A percentile compares a stretch with the other conserved stretches of the same genome.
Evolutionary conservation across 2,797 vertebrate genomes (phyloP).

Genomic region (Gadopsis bispinosus): DNA sequence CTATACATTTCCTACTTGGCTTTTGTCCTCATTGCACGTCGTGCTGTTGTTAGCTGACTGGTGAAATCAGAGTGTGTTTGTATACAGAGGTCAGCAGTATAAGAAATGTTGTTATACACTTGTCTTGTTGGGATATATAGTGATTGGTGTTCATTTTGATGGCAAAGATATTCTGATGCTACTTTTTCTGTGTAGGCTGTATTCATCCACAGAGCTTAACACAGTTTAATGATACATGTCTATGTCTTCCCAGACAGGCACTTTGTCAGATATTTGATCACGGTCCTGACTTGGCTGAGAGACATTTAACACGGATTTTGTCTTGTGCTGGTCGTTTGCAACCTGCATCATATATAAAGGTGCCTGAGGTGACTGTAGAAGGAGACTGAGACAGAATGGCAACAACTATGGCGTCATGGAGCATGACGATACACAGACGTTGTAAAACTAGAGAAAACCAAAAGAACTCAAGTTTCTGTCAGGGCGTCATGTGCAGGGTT

Average conservation of each 20-base stretch:
- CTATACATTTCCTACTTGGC: neutral
- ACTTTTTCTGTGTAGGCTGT: neutral
- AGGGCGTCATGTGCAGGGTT: too few relatives aligned
- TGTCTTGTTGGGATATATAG: neutral
- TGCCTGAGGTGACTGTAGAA: neutral
- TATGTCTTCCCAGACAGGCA: too few relatives aligned
- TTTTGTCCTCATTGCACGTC: neutral
- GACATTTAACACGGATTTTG: neutral
- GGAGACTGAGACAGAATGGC: neutral
- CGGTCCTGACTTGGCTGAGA: neutral
- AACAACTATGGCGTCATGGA: neutral
- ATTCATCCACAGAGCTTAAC: slow-evolving; percentile 2
- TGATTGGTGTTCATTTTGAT: neutral
- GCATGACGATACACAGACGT: too few relatives aligned
- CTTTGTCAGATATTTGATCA: neutral
- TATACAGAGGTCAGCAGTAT: neutral
- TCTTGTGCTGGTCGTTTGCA: neutral
- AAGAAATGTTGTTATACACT: neutral
- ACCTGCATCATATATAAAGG: too few relatives aligned
- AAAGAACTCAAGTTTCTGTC: too few relatives aligned
- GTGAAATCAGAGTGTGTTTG: slow-evolving; percentile 6
- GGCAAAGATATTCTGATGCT: neutral
- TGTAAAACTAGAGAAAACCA: neutral
- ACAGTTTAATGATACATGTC: neutral
- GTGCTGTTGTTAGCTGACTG: neutral